These are phyloP conservation scores for Tragelaphus oryx DNA, from an alignment of 2,797 vertebrate species.

Conservation along the genomic window DNA sequence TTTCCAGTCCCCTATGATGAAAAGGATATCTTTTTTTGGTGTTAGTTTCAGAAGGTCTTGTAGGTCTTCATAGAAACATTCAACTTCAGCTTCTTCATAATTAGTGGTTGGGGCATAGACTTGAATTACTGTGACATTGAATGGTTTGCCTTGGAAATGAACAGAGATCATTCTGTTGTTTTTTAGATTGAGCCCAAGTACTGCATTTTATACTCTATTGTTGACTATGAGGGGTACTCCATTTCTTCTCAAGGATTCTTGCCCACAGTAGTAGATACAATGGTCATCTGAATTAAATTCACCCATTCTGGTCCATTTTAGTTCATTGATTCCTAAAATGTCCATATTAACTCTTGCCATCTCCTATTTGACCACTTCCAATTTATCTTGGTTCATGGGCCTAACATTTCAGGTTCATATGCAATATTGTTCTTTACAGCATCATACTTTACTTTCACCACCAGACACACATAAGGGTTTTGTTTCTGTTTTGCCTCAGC, in stretches of 20 bases:
- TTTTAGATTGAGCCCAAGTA: neutral
- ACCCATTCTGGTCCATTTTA: neutral
- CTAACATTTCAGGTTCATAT: neutral
- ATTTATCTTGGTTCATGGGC: neutral
- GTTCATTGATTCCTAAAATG: neutral
- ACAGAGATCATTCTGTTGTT: neutral
- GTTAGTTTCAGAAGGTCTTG: neutral
- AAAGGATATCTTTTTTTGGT: neutral
- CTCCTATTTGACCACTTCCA: neutral
- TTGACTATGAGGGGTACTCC: neutral
- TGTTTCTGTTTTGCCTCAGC: neutral
- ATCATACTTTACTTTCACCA: neutral
- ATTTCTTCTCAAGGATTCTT: neutral
- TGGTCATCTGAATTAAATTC: neutral
- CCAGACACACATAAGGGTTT: neutral
- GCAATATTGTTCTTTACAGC: neutral
- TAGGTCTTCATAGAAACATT: neutral
- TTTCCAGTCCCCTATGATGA: neutral
- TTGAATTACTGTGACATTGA: neutral
- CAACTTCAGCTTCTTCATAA: neutral
- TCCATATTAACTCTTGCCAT: neutral
- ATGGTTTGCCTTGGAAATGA: neutral
- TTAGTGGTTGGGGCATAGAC: neutral
- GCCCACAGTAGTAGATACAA: neutral
- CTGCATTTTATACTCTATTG: neutral